Evolutionary conservation across 2,797 vertebrate species (phyloP).

Genomic region (Bryconaethiops microstoma): DNA sequence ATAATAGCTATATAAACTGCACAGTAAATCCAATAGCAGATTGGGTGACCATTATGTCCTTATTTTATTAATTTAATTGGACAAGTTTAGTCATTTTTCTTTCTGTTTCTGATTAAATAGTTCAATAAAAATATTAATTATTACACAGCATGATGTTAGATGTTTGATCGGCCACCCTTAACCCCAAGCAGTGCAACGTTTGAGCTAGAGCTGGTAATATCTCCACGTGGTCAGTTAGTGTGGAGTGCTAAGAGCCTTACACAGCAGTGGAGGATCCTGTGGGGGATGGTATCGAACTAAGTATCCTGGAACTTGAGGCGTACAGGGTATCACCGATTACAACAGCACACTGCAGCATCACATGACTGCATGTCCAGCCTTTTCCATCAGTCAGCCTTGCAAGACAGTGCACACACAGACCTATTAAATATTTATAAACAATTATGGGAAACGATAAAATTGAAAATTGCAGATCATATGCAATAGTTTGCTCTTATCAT

Average conservation of each 20-base stretch:
- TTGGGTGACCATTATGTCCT: neutral
- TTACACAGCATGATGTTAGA: no score
- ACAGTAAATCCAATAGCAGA: neutral
- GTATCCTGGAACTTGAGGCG: neutral
- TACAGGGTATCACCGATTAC: conserved; percentile 18
- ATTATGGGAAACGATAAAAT: conserved; percentile 58
- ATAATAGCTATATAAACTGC: neutral
- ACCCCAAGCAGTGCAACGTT: no score
- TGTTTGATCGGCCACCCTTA: no score
- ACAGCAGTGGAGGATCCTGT: neutral
- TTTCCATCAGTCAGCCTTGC: conserved; percentile 15
- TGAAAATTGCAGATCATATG: conserved; percentile 56
- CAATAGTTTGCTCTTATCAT: conserved; percentile 57
- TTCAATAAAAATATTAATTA: no score
- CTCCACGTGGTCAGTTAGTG: neutral
- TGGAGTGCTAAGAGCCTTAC: neutral
- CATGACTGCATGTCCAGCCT: conserved; percentile 4
- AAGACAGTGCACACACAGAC: neutral
- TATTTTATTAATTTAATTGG: no score
- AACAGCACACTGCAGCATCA: neutral
- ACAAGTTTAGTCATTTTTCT: no score
- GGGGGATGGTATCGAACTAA: conserved; percentile 16
- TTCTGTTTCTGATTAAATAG: neutral
- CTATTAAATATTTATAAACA: conserved; percentile 60
- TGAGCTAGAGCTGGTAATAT: neutral